Evolutionary conservation across 2,113 vertebrate species (phyloP), one percentile per base, ranked within the genome.

Genomic region (Pygoscelis adeliae): DNA sequence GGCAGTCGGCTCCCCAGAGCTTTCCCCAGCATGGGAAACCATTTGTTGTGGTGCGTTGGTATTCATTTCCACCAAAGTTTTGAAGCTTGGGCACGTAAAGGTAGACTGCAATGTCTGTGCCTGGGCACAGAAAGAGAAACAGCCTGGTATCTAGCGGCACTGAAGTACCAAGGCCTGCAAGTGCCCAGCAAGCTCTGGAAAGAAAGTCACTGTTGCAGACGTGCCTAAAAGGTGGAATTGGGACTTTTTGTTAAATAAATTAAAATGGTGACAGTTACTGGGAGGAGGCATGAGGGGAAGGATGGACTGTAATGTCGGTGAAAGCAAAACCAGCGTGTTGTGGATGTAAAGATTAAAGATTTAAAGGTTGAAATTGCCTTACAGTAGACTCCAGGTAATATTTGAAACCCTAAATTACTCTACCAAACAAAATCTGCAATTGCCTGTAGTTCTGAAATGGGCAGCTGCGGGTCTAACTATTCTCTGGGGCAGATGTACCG

Each of bases 31-130:
- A 49, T 2, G 21, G 29, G 25, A 84, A 14, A 38, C 32, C 2
- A 1, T 36, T 69, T 0, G 0, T 29, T 20, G n/a, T 14, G 36
- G 7, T 15, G 34, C 13, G 8, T 5, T 65, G 44, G 10, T 61
- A 40, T 83, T 89, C 10, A 8, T 88, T 70, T 92, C 21, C 53
- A 62, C 29, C 27, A 1, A 15, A n/a, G 13, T 62, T 70, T 76
- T 12, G 17, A 89, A 80, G 85, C 11, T 34, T 72, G 25, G 36
- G 53, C 22, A 55, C 1, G 1, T 32, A 80, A 66, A 58, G 26
- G 7, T 52, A 30, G 27, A 20, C 15, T 49, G 14, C 47, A 30
- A 47, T 49, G 9, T 72, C 44, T 7, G 15, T 36, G 67, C 30
- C 26, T 3, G 11, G n/a, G 38, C 23, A 47, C 34, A 29, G 56